Conservation (phyloP, 2,797 vertebrate genomes). For the Neopelma chrysocephalum region DNA sequence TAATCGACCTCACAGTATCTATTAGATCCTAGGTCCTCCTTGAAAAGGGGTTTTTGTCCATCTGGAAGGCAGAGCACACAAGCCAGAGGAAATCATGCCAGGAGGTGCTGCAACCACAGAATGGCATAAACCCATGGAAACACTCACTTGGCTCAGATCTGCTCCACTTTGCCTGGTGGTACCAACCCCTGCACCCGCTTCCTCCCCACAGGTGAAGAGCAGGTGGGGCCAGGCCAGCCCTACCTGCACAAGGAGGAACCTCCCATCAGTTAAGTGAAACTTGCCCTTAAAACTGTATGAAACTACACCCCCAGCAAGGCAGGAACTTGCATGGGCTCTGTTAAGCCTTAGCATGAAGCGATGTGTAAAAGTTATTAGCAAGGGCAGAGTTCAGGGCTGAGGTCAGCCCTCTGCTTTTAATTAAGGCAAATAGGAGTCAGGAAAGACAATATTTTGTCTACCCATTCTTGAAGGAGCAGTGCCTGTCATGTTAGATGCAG, state of each 20-base stretch:
- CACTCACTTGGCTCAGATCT: fast-evolving
- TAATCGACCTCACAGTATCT: neutral
- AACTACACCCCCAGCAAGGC: fast-evolving
- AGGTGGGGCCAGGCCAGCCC: neutral
- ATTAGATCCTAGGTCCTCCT: neutral
- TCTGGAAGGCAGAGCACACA: neutral
- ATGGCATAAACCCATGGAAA: neutral
- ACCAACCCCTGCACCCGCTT: neutral
- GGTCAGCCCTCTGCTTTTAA: slow-evolving; percentile 33
- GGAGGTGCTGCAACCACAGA: neutral
- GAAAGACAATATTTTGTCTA: neutral
- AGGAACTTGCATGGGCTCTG: neutral
- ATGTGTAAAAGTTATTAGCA: neutral
- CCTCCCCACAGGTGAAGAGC: fast-evolving
- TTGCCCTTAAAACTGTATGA: neutral
- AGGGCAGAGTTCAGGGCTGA: neutral
- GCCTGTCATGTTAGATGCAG: neutral
- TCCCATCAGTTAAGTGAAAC: fast-evolving
- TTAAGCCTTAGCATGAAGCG: fast-evolving
- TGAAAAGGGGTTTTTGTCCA: neutral
- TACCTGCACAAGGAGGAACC: neutral
- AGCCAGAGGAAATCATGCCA: neutral
- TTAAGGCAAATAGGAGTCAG: neutral
- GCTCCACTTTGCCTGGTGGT: neutral
- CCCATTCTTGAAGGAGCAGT: slow-evolving; percentile 8